These are phyloP conservation scores for Chrysotoxum bicinctum DNA, from an alignment of 2,888 invertebrate genomes.

Conservation along the genomic window DNA sequence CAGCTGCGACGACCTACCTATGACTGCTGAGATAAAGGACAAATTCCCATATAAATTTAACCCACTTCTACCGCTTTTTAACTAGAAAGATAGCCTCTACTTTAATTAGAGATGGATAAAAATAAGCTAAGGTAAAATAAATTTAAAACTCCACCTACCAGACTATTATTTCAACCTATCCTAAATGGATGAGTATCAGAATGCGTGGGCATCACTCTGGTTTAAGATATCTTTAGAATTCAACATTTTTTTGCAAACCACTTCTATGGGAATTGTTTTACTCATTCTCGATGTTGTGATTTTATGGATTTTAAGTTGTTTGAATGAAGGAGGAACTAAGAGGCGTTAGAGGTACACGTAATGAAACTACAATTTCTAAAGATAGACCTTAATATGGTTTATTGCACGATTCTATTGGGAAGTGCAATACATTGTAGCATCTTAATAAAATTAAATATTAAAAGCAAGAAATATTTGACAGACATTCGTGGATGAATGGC, in stretches of 20 bases:
- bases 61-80: no score
- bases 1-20: no score
- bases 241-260: background rate
- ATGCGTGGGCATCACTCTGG: slow-evolving; percentile 34
- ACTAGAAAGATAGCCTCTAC: no score
- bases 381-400: background rate
- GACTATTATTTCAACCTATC: slow-evolving; percentile 17
- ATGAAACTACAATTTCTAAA: slow-evolving; percentile 29
- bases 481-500: no score
- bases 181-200: slow-evolving; percentile 34
- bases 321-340: slow-evolving; percentile 13
- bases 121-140: no score
- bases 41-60: no score
- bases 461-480: background rate
- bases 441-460: slow-evolving; percentile 52
- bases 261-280: slow-evolving; percentile 16
- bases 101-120: no score
- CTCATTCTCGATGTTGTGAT: background rate
- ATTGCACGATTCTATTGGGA: background rate
- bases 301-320: slow-evolving; percentile 35
- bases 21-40: no score
- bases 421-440: slow-evolving; percentile 13
- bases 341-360: slow-evolving; percentile 40
- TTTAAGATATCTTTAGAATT: slow-evolving; percentile 23
- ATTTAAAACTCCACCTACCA: background rate